Percentiles rank a stretch among this genome's conserved stretches.
These are phyloP conservation scores for Cydia splendana DNA, from an alignment of 1,140 invertebrate genomes.

Conservation along the genomic window DNA sequence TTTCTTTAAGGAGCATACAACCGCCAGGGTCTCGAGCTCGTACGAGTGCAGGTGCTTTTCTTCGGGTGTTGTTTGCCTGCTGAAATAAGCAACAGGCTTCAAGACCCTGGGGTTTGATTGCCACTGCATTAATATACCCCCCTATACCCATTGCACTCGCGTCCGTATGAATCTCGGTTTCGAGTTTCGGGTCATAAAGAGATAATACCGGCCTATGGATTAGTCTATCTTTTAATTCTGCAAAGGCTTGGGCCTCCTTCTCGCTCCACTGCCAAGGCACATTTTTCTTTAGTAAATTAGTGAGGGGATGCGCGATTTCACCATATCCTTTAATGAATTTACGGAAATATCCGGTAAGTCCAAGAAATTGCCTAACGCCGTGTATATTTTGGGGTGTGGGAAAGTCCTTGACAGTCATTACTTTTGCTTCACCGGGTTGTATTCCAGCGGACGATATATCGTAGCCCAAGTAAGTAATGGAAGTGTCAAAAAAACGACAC, in stretches of 20 bases:
- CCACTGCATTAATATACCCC: no score
- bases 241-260: slow-evolving; percentile 41
- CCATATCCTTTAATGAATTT: slow-evolving; percentile 50
- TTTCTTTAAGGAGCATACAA: slow-evolving; percentile 49
- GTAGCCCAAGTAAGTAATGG: slow-evolving; percentile 45
- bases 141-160: slow-evolving; percentile 47
- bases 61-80: slow-evolving; percentile 50
- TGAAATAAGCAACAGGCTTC: no score
- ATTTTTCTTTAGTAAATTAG: slow-evolving; percentile 48
- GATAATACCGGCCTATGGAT: slow-evolving; percentile 49
- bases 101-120: no score
- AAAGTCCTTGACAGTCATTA: slow-evolving; percentile 37
- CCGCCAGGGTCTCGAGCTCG: slow-evolving; percentile 63
- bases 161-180: slow-evolving; percentile 51
- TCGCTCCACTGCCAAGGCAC: slow-evolving; percentile 45
- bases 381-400: slow-evolving; percentile 40
- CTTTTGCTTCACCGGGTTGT: slow-evolving; percentile 38
- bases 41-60: slow-evolving; percentile 72
- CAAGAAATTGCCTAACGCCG: slow-evolving; percentile 42
- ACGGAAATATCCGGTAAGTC: slow-evolving; percentile 50
- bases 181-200: slow-evolving; percentile 53
- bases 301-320: slow-evolving; percentile 47
- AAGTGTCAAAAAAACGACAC: slow-evolving; percentile 36
- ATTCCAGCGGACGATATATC: slow-evolving; percentile 41
- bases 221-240: slow-evolving; percentile 39